Base-by-base conservation (phyloP, 1,140 invertebrate species). In the Drosophila bocqueti region DNA sequence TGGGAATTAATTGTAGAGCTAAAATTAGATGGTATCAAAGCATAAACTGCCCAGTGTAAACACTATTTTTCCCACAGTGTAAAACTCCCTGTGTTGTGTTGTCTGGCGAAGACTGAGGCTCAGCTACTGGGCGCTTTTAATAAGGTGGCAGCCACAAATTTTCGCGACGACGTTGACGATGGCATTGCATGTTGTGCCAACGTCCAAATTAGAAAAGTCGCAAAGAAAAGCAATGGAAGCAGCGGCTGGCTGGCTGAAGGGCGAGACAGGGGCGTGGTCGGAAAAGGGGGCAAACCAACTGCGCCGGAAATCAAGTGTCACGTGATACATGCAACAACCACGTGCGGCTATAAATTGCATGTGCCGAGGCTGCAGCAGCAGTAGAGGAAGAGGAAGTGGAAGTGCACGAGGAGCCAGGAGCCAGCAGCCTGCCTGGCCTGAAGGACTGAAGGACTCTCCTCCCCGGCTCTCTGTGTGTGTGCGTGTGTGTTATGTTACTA, bases 281-380 rank as follows among this genome's bases (percentile, higher is more conserved):
- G 54, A 45, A 10, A 45, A 52, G 47, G 42, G 40, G 74, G 50
- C 36, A 50, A 76, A 58, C 54, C 76, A 64, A 79, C 77, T 79
- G 68, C 81, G 85, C 77, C 85, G 84, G 84, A 87, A 87, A 87
- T 87, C 84, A 87, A 87, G 81, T 87, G 84, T 87, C 84, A 87
- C 84, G 84, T 87, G 84, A 87, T 87, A 87, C 84, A 87, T 87
- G 84, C 84, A 87, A 87, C 84, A 87, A 89, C 84, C 84, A 87
- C 84, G 85, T 87, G 85, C 84, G 62, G 85, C 84, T 81, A 87
- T 87, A 87, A 87, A 87, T 87, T 87, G 84, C 84, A 87, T 89
- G 85, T 84, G 81, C 84, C 81, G 80, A 83, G 83, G 68, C 81
- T 79, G 81, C 79, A 77, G 60, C 55, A 65, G 57, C 57, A 50